Evolutionary conservation across 2,888 invertebrate species (phyloP), one percentile per base, ranked within the genome.

Genomic region (Acanthosepion esculentum): DNA sequence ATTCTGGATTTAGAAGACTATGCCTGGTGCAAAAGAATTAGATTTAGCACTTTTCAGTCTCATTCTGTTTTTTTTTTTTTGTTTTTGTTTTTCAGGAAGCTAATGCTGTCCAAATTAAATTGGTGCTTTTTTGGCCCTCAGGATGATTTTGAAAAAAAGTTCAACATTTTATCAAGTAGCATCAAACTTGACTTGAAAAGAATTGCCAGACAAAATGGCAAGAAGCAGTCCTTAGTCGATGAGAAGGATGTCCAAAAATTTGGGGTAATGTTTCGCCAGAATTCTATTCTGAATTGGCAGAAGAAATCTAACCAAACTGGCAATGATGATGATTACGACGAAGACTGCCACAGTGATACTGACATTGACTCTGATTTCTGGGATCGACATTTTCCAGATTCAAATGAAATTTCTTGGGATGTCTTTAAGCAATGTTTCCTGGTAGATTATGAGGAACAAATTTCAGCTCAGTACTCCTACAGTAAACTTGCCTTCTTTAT

Each of bases 71-170:
- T 94, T 26, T 48, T 48, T 91, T 59, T 26, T 29, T n/a, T 94
- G 41, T 64, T 92, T 23, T 94, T 92, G 94, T 23, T 94, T 41
- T 50, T 94, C 95, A 97, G 97, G 95, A 96, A 96, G 91, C 95
- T 97, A 91, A 97, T 97, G 95, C 94, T 97, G 95, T 96, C 97
- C 26, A 96, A 96, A 94, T 96, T 97, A 94, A 97, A 97, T 95
- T 97, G 97, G 97, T 96, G 96, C 53, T 97, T 97, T 94, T 96
- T 97, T 92, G 95, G 95, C 48, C 96, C 96, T 91, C 95, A 95
- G 2, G 96, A 96, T 50, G 95, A 96, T 29, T 96, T 95, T 95
- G 96, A 95, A 15, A 95, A 94, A 91, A 96, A 95, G 92, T 94
- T 96, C 48, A 95, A 94, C 18, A 95, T 95, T 91, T 95, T 97